These are phyloP conservation scores for Limosa lapponica DNA, from an alignment of 2,797 vertebrate genomes.

Conservation along the genomic window DNA sequence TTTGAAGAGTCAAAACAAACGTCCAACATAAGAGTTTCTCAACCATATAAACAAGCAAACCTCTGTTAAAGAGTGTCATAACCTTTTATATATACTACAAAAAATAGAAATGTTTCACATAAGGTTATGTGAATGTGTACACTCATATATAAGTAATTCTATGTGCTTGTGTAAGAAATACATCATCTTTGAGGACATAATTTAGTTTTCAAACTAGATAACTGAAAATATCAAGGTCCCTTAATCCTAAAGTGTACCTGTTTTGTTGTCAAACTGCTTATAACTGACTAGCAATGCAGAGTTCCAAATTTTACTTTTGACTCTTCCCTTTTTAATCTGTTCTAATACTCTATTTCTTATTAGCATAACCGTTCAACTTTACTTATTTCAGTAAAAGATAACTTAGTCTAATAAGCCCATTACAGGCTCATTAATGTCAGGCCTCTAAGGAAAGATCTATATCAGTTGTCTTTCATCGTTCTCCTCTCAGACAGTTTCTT, in stretches of 20 bases:
- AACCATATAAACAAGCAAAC: neutral
- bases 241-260: neutral
- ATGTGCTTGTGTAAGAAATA: neutral
- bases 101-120: neutral
- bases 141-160: neutral
- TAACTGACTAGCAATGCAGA: neutral
- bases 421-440: conserved; percentile 10
- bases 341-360: neutral
- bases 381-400: conserved; percentile 25
- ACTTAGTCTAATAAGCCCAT: conserved; percentile 1
- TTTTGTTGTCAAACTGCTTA: neutral
- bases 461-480: neutral
- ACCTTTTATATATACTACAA: neutral
- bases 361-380: neutral
- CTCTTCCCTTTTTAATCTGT: neutral
- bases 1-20: neutral
- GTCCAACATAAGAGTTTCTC: neutral
- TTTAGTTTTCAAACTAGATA: neutral
- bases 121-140: neutral
- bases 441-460: neutral
- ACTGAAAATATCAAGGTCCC: neutral
- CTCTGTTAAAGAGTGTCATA: neutral
- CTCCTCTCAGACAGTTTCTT: neutral
- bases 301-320: neutral
- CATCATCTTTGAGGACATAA: neutral